Evolutionary conservation across 2,113 vertebrate genomes (phyloP).

Genomic region (Nannospalax galili): DNA sequence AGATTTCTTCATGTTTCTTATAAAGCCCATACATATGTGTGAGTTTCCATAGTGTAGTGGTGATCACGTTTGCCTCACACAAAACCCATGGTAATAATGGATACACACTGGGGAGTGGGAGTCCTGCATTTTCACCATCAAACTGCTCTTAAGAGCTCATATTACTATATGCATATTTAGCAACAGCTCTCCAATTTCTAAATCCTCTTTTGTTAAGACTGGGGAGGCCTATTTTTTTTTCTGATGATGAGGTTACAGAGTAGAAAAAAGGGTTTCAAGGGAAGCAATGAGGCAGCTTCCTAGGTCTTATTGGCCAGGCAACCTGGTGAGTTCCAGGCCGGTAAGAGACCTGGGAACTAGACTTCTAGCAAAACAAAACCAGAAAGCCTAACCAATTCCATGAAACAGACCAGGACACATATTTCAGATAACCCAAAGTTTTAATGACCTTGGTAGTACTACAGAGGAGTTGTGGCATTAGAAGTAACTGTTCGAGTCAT

Average conservation of each 20-base stretch:
- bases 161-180: slow-evolving; percentile 14
- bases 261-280: neutral
- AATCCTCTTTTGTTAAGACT: slow-evolving; percentile 26
- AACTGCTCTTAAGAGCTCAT: neutral
- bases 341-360: neutral
- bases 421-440: slow-evolving; percentile 55
- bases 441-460: slow-evolving; percentile 47
- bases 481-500: slow-evolving; percentile 57
- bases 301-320: no score
- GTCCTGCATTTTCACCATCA: slow-evolving; percentile 26
- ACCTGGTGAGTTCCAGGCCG: no score
- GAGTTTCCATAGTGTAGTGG: no score
- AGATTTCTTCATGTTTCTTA: neutral
- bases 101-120: neutral
- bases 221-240: neutral
- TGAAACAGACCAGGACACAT: neutral
- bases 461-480: slow-evolving; percentile 51
- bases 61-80: neutral
- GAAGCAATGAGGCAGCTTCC: no score
- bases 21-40: neutral
- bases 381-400: neutral
- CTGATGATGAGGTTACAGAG: neutral
- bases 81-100: neutral
- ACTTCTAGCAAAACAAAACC: slow-evolving; percentile 15
- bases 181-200: neutral